Evolutionary conservation across 2,113 vertebrate species (phyloP), one percentile per base, ranked within the genome.

Genomic region (Lampris incognitus): DNA sequence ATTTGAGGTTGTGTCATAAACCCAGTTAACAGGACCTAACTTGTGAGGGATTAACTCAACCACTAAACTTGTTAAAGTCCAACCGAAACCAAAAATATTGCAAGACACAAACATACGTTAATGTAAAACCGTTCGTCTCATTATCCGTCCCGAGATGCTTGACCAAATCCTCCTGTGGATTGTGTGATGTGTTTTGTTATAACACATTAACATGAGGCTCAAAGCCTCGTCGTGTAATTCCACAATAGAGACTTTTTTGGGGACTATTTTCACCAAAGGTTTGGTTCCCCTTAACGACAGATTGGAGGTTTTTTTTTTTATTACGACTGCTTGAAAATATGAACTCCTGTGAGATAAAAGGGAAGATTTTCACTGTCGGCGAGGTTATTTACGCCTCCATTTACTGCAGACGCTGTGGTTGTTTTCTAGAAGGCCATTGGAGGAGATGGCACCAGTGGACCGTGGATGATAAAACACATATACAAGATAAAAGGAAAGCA

Each of bases 401-500:
- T 78, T 13, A 37, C 63, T 58, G 6, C 36, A 24, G 59, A 58
- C 37, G 42, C 11, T 63, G 64, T 66, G 63, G 63, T 39, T 13
- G 24, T 10, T 4, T 24, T 50, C 37, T 50, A 39, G 48, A 5
- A 13, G 63, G 40, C 63, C 13, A 42, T 63, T 42, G 6, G 6
- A 66, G 63, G 48, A 38, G 63, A 38, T 13, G 37, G 36, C 36
- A 50, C 63, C 37, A 59, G 38, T 3, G 4, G 8, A 66, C 36
- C 36, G 9, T 48, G 36, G 48, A 66, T 51, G 63, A 66, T 66
- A 51, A 66, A 54, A 51, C 66, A 24, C n/a, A 9, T 76, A 50
- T 54, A 61, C 36, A 52, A 65, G 79, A 74, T 79, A 42, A 83
- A 82, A 83, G 48, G 5, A 50, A 65, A 24, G 3, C 3, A 8